phyloP scores from a whole-genome alignment of 1,140 invertebrate genomes.

The Micrasema longulum region DNA sequence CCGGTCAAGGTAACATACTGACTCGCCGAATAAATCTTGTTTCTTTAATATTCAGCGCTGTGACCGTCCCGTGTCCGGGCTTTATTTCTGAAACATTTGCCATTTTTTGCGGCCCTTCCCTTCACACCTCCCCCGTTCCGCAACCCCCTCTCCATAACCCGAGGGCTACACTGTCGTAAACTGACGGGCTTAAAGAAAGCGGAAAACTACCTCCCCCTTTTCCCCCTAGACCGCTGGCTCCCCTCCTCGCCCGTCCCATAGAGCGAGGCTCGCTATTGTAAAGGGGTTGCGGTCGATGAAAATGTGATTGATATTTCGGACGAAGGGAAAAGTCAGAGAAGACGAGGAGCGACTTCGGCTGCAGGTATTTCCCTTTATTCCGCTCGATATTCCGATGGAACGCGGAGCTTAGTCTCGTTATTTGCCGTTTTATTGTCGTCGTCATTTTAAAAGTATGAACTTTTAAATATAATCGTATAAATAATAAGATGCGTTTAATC shows the following conservation, averaged over 20 bases:
- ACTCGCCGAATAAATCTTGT: constrained; percentile 33
- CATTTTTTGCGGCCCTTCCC: constrained; percentile 40
- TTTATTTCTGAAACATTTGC: constrained; percentile 40
- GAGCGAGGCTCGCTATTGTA: constrained; percentile 12
- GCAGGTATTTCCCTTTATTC: constrained; percentile 7
- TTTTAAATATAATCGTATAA: too few relatives aligned
- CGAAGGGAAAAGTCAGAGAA: constrained; percentile 21
- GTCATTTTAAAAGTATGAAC: too few relatives aligned
- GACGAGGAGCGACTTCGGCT: constrained; percentile 16
- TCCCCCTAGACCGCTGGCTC: too few relatives aligned
- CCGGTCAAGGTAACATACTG: constrained; percentile 33
- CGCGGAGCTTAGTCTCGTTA: not conserved
- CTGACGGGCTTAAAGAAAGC: constrained; percentile 34
- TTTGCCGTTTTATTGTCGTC: not conserved
- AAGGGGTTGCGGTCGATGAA: constrained; percentile 34
- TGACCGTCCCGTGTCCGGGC: constrained; percentile 6
- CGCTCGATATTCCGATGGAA: not conserved
- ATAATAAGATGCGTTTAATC: too few relatives aligned
- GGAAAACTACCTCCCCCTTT: not conserved
- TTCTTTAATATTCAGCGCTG: constrained; percentile 37
- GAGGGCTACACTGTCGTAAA: constrained; percentile 32
- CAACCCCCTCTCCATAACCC: not conserved
- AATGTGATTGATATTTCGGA: constrained; percentile 35
- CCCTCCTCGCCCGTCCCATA: not conserved
- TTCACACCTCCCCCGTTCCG: not conserved